Evolutionary conservation across 1,140 invertebrate genomes (phyloP), one percentile per base, ranked within the genome.

Genomic region (Bacillus rossius): DNA sequence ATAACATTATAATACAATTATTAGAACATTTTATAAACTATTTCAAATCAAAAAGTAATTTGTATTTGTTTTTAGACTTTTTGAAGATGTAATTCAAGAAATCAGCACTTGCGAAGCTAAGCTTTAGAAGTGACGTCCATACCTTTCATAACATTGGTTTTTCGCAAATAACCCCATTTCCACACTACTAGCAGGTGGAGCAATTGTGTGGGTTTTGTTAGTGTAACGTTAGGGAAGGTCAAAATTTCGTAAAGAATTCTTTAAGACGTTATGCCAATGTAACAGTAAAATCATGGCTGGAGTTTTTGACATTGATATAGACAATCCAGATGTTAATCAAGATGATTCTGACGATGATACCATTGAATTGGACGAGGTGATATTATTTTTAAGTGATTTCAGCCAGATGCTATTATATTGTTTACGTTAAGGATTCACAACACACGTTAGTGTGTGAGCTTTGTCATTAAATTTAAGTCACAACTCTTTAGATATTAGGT

Each of bases 281-380:
- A n/a, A 49, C 47, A 47, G 29, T 22, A 34, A 22, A 55, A 81
- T 74, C 75, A 89, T 89, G 87, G 87, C 87, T 72, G 86, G 84
- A 71, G 82, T 94, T 71, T 95, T 96, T 75, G 91, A 95, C 78
- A 84, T 96, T 71, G 92, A 96, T 75, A 77, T 94, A 67, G 86
- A 88, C 64, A 83, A 85, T 67, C 78, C 80, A 62, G 88, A 89
- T 72, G 80, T 81, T 57, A 81, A 82, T 70, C 81, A 84, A 60
- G 83, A 82, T 65, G 86, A 90, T 69, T 89, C 88, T 42, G 88
- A 91, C 69, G 91, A 94, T 74, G 87, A 78, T 64, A 67, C 85
- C 67, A 88, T 92, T 71, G 89, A 92, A 71, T 77, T 87, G 63
- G 87, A 87, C 73, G 88, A 89, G 82, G 87, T 88, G 81, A 81